These are phyloP conservation scores for Agrypnus murinus DNA, from an alignment of 2,888 invertebrate genomes.

Conservation along the genomic window DNA sequence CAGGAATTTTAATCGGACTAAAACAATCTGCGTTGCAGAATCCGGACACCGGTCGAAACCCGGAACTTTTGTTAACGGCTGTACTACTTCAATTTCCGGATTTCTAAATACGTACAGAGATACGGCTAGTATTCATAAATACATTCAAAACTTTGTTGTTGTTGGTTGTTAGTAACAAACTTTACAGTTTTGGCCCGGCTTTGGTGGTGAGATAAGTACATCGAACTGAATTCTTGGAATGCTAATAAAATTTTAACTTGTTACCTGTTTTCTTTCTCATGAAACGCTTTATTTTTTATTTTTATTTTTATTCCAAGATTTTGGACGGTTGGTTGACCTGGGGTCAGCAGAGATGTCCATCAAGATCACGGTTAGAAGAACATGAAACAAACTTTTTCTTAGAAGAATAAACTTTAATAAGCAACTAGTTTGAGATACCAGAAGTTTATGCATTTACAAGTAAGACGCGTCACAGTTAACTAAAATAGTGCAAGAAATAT, in stretches of 20 bases:
- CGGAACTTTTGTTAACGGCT: constrained; percentile 68
- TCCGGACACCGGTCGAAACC: constrained; percentile 64
- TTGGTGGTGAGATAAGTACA: constrained; percentile 2
- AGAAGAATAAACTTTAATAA: neutral
- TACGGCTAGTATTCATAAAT: constrained; percentile 36
- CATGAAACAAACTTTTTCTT: constrained; percentile 18
- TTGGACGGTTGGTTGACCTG: constrained; percentile 14
- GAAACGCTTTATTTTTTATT: constrained; percentile 32
- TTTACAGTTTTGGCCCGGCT: neutral
- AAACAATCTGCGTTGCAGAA: constrained; percentile 69
- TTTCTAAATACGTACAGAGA: constrained; percentile 43
- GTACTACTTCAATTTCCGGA: constrained; percentile 65
- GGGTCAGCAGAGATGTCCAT: constrained; percentile 44
- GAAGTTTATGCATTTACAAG: constrained; percentile 3
- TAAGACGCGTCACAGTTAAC: neutral
- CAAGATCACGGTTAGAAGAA: constrained; percentile 37
- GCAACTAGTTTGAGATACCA: constrained; percentile 7
- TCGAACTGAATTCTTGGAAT: constrained; percentile 18
- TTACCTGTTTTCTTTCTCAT: constrained; percentile 33
- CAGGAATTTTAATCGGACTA: constrained; percentile 71
- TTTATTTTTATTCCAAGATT: constrained; percentile 45
- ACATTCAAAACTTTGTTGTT: constrained; percentile 39
- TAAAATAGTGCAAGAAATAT: constrained; percentile 24
- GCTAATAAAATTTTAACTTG: constrained; percentile 20
- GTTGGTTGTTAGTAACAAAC: too few species aligned